A percentile compares a stretch with the other conserved stretches of the same genome.
Evolutionary conservation across 2,113 vertebrate genomes (phyloP).

Genomic region (Triplophysa tibetana): DNA sequence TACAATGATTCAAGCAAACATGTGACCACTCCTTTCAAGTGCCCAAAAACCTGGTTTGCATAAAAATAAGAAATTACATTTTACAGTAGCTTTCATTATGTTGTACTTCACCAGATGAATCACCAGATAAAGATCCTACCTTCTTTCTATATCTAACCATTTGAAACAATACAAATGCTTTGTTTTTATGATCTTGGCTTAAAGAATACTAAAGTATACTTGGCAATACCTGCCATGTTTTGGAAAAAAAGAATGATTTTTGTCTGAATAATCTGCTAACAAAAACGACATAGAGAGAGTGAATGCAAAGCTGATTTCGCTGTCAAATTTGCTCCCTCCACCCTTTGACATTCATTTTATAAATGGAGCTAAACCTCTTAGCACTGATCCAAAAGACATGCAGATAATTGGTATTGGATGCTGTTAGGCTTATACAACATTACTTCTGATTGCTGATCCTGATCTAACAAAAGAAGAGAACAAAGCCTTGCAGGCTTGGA

Average conservation of each 20-base stretch:
- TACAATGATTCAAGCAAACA: neutral
- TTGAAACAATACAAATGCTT: too few species aligned
- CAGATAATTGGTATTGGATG: constrained; percentile 50
- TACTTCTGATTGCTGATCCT: constrained; percentile 55
- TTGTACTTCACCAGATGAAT: too few species aligned
- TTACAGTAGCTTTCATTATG: too few species aligned
- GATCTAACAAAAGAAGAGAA: constrained; percentile 44
- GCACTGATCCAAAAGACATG: constrained; percentile 49
- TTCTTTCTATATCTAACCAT: too few species aligned
- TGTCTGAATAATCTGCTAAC: neutral
- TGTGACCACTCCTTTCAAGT: neutral
- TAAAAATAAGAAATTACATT: too few species aligned
- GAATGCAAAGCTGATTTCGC: constrained; percentile 11
- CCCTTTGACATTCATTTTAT: constrained; percentile 38
- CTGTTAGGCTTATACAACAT: constrained; percentile 49
- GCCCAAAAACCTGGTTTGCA: neutral
- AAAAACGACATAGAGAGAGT: neutral
- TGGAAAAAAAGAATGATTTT: neutral
- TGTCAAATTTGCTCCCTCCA: constrained; percentile 30
- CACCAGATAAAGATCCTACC: too few species aligned
- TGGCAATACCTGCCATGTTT: too few species aligned
- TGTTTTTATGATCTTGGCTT: too few species aligned
- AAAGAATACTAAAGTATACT: too few species aligned
- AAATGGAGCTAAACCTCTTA: constrained; percentile 53
- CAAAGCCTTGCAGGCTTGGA: constrained; percentile 39